Evolutionary conservation across 64 coral and sea anemone species (phyloP).

Genomic region (Stichodactyla mertensii): DNA sequence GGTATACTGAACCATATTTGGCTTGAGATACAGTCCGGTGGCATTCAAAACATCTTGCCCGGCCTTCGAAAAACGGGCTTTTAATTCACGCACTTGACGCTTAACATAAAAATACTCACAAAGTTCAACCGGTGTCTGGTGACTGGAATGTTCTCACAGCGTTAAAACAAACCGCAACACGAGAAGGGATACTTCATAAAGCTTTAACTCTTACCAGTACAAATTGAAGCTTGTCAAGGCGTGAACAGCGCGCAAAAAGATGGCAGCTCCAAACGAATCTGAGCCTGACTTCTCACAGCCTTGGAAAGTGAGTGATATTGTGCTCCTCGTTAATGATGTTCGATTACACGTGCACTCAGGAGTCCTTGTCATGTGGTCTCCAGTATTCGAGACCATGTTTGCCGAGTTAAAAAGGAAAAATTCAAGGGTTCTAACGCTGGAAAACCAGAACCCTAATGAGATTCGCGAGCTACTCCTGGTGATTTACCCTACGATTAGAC

Average conservation of each 20-base stretch:
- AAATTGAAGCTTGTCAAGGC: background rate
- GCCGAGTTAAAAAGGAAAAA: constrained; percentile 30
- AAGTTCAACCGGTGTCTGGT: background rate
- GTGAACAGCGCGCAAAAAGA: background rate
- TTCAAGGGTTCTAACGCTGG: constrained; percentile 5
- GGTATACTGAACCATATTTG: background rate
- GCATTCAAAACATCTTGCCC: background rate
- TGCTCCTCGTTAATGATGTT: constrained; percentile 30
- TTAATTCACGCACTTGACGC: background rate
- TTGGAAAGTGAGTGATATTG: constrained; percentile 48
- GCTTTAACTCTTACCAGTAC: too few relatives aligned
- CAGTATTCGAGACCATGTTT: constrained; percentile 38
- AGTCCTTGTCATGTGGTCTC: constrained; percentile 43
- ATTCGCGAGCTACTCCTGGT: constrained; percentile 26
- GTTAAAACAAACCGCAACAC: background rate
- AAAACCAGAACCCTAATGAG: constrained; percentile 10
- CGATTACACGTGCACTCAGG: constrained; percentile 44
- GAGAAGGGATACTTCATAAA: background rate
- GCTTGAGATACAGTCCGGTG: background rate
- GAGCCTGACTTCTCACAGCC: constrained; percentile 36
- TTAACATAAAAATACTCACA: background rate
- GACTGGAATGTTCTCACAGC: background rate
- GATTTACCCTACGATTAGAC: constrained; percentile 27
- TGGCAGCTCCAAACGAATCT: background rate
- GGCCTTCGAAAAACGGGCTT: background rate